These are phyloP conservation scores for Discoglossus pictus DNA, from an alignment of 2,797 vertebrate species.

Conservation along the genomic window DNA sequence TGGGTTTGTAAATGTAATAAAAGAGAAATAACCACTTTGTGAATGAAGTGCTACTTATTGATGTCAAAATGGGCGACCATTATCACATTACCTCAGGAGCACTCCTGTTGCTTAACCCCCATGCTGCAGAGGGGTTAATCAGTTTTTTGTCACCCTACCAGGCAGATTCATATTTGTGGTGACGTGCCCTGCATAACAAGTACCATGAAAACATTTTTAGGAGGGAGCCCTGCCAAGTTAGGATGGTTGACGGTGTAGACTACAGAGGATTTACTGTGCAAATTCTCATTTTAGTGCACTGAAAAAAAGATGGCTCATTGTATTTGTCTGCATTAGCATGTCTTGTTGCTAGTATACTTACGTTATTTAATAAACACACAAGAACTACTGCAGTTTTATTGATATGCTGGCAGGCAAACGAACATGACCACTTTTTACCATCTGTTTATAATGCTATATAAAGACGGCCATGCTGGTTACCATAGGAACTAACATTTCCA, in stretches of 20 bases:
- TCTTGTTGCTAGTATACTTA: conserved; percentile 63
- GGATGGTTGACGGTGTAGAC: conserved; percentile 60
- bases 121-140: conserved; percentile 27
- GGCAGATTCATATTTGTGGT: conserved; percentile 66
- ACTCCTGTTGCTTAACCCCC: not conserved
- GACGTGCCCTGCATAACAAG: conserved; percentile 63
- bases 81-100: not conserved
- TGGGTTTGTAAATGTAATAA: no score
- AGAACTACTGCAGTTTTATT: conserved; percentile 67
- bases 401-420: conserved; percentile 75
- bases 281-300: conserved; percentile 62
- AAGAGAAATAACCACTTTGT: no score
- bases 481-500: conserved; percentile 73
- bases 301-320: conserved; percentile 55
- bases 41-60: no score
- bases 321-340: conserved; percentile 61
- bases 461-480: conserved; percentile 74
- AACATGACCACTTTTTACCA: conserved; percentile 77
- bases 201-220: conserved; percentile 71
- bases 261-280: conserved; percentile 68
- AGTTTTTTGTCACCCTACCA: conserved; percentile 60
- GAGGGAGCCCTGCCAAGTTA: conserved; percentile 66
- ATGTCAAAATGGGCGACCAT: not conserved
- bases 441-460: conserved; percentile 83
- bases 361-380: conserved; percentile 66